A percentile compares a stretch with the other conserved stretches of the same genome.
phyloP scores from a whole-genome alignment of 2,113 vertebrate species.

The Peromyscus maniculatus region DNA sequence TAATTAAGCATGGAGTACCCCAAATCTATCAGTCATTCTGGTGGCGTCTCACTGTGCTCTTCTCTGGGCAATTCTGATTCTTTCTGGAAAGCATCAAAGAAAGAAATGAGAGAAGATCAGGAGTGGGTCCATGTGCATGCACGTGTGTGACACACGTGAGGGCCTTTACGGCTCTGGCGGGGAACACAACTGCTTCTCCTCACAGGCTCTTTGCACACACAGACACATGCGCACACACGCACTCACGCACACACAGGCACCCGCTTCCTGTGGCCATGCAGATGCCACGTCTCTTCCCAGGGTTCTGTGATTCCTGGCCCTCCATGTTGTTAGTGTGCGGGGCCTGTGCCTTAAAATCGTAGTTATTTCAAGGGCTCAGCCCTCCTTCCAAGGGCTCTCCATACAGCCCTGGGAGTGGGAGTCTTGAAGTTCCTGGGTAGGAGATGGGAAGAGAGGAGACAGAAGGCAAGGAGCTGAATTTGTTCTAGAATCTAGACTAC shows the following conservation, averaged over 20 bases:
- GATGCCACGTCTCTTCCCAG: background rate
- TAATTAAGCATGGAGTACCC: background rate
- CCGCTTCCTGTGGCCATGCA: background rate
- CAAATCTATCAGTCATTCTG: background rate
- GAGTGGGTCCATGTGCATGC: background rate
- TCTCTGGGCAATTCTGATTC: background rate
- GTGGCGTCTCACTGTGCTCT: background rate
- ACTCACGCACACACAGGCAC: background rate
- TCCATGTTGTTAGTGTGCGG: background rate
- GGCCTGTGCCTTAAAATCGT: background rate
- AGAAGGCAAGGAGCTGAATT: background rate
- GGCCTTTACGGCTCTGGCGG: background rate
- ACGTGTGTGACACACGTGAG: fast-evolving
- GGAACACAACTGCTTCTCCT: background rate
- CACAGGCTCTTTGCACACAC: background rate
- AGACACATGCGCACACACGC: background rate
- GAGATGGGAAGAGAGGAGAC: background rate
- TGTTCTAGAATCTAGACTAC: background rate
- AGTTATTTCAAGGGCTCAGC: background rate
- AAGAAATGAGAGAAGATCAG: background rate
- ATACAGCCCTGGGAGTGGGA: background rate
- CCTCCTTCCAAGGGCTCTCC: background rate
- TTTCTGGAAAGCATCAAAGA: slow-evolving; percentile 17
- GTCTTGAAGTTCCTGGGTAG: background rate
- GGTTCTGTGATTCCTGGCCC: background rate